Evolutionary conservation across 35 echinoderm and acorn worm genomes (phyloP), one percentile per base, ranked within the genome.

Genomic region (Acanthaster planci): DNA sequence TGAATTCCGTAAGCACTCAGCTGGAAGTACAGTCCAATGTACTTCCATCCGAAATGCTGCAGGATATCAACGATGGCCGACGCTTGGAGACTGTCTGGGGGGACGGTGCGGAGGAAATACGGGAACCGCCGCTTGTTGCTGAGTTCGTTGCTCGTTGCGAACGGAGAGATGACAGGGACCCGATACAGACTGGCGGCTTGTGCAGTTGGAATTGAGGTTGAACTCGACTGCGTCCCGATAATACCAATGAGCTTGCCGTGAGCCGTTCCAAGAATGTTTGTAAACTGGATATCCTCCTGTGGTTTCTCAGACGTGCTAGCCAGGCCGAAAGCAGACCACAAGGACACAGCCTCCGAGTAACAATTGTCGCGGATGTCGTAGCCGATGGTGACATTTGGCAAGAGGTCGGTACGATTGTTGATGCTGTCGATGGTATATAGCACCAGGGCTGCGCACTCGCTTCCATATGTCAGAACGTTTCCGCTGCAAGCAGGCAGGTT

Each of bases 71-170:
- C 64, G 18, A 88, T 82, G 10, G 78, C 86, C 8, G 77, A 55
- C 0, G 79, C 86, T 8, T 88, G 86, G 2, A 88, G 53, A 58
- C 54, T 56, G n/a, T 80, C 86, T n/a, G 86, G 86, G 1, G 86
- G 86, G 2, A 80, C 78, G 78, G 78, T 60, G 14, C 86, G 77
- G 15, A 88, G 78, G 67, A 80, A 88, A 55, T 59, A 88, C 35
- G 77, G 86, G 47, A 88, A 88, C 27, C 77, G 14, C 3, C 40
- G 18, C 0, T 55, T 80, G 55, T 88, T 52, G 77, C 55, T 81
- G 1, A 81, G 55, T 67, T 88, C 86, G 39, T 81, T 57, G 35
- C 52, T 88, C 18, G 86, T 81, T 8, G 77, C 77, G 36, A 36
- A 27, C 77, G 80, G 67, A 40, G 32, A 34, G 12, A 88, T 82